Conservation (phyloP, 1,140 invertebrate species). For the Lasaia peninsularis region DNA sequence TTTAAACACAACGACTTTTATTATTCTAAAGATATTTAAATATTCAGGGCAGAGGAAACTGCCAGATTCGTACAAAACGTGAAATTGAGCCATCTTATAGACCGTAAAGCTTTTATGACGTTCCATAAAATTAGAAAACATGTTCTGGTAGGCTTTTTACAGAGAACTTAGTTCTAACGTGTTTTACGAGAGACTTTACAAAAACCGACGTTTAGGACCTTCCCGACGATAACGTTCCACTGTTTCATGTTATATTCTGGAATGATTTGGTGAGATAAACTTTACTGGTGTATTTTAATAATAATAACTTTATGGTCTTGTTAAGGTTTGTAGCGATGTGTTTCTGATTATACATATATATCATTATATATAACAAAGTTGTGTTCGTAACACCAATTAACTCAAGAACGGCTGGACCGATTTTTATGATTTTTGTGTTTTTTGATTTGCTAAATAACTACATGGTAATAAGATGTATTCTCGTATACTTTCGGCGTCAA, state of each 20-base stretch:
- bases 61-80: constrained; percentile 6
- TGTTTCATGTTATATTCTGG: background rate
- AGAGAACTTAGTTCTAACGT: background rate
- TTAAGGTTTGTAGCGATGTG: too few species aligned
- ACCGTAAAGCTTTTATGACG: background rate
- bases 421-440: too few species aligned
- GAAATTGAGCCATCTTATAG: constrained; percentile 4
- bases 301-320: too few species aligned
- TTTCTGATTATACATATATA: too few species aligned
- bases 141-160: background rate
- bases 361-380: too few species aligned
- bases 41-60: background rate
- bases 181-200: constrained; percentile 1
- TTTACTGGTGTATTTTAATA: background rate
- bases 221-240: background rate
- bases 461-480: too few species aligned
- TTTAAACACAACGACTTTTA: too few species aligned
- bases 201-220: background rate
- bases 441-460: too few species aligned
- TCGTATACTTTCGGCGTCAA: too few species aligned
- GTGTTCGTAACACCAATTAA: too few species aligned
- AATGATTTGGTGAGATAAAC: background rate
- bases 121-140: constrained; percentile 2
- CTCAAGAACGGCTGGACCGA: too few species aligned
- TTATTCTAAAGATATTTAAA: background rate